These are phyloP conservation scores for Bos indicus DNA, from an alignment of 2,113 vertebrate genomes.

Conservation along the genomic window DNA sequence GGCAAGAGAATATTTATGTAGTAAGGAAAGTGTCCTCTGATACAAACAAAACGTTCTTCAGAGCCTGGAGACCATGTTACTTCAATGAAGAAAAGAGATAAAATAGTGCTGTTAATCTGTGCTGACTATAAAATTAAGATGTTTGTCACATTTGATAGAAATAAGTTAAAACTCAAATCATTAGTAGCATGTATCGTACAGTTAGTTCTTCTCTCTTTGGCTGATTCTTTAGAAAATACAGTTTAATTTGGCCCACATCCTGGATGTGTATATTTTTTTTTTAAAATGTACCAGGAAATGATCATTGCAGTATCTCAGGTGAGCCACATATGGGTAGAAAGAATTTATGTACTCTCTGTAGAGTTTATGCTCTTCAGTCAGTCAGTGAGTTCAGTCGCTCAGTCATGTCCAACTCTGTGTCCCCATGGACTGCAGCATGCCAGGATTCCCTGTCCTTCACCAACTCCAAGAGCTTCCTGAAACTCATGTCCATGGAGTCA, in stretches of 20 bases:
- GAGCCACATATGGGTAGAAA: background rate
- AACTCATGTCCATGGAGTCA: background rate
- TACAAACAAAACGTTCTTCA: background rate
- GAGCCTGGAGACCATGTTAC: background rate
- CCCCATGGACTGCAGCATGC: background rate
- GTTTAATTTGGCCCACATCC: background rate
- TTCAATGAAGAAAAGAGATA: background rate
- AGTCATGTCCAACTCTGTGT: background rate
- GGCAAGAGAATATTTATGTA: background rate
- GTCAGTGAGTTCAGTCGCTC: background rate
- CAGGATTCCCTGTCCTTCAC: background rate
- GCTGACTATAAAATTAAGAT: background rate
- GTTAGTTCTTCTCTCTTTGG: background rate
- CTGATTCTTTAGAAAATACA: background rate
- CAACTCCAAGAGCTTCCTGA: background rate
- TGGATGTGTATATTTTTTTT: background rate
- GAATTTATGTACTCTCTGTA: background rate
- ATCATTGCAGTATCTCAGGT: background rate
- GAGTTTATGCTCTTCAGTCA: background rate
- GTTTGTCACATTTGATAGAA: background rate
- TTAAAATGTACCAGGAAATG: background rate
- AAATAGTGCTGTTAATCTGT: background rate
- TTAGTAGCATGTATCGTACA: background rate
- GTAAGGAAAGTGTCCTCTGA: background rate
- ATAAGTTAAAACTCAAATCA: background rate